A percentile compares a stretch with the other conserved stretches of the same genome.
Conservation (phyloP, 2,113 vertebrate genomes). For the Pelobates fuscus region DNA sequence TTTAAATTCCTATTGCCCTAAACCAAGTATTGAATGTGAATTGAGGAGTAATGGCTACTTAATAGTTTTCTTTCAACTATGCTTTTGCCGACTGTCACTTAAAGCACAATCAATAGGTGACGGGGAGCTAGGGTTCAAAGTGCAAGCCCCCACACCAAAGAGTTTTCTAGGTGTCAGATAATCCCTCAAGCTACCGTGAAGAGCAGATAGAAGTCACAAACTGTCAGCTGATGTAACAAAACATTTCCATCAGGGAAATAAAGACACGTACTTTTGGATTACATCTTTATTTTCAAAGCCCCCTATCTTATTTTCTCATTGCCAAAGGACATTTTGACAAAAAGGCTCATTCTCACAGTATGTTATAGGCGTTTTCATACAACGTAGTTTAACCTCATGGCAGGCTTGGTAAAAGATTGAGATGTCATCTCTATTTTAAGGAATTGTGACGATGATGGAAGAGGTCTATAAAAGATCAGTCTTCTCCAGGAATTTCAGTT, state of each 20-base stretch:
- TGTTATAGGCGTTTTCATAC: too few species aligned
- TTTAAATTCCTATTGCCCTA: conserved; percentile 62
- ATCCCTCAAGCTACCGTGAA: conserved; percentile 18
- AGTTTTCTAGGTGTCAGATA: conserved; percentile 42
- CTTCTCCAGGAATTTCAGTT: too few species aligned
- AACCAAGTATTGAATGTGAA: conserved; percentile 56
- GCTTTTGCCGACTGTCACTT: conserved; percentile 59
- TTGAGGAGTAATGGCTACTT: conserved; percentile 56
- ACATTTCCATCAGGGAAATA: neutral
- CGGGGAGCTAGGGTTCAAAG: conserved; percentile 69
- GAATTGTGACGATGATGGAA: too few species aligned
- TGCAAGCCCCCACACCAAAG: conserved; percentile 33
- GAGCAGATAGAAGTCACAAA: neutral
- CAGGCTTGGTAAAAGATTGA: too few species aligned
- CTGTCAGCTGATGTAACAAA: neutral
- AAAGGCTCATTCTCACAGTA: too few species aligned
- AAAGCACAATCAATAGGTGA: conserved; percentile 58
- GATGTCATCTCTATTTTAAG: too few species aligned
- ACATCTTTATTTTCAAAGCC: too few species aligned
- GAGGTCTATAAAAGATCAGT: too few species aligned
- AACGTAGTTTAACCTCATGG: too few species aligned
- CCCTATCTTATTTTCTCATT: too few species aligned
- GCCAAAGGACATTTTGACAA: too few species aligned
- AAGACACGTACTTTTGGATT: too few species aligned
- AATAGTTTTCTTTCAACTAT: conserved; percentile 58